A percentile compares a stretch with the other conserved stretches of the same genome.
These are phyloP conservation scores for Glomeris marginata DNA, from an alignment of 2,888 invertebrate genomes.

Conservation along the genomic window DNA sequence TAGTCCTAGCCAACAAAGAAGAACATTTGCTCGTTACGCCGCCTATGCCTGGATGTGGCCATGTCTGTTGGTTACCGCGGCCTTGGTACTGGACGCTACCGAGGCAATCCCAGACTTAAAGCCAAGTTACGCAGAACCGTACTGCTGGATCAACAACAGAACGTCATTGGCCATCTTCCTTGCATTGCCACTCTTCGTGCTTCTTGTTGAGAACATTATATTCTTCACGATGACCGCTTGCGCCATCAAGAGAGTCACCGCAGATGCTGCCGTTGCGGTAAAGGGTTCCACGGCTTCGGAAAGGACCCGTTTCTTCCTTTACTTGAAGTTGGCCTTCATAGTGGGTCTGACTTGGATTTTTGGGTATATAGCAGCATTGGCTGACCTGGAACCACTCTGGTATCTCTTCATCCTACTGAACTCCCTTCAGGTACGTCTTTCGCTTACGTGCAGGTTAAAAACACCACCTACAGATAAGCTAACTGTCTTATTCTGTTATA, in stretches of 20 bases:
- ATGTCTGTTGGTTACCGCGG: constrained; percentile 22
- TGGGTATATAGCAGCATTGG: constrained; percentile 30
- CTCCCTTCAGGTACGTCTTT: constrained; percentile 30
- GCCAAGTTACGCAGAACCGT: constrained; percentile 13
- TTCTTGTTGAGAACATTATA: constrained; percentile 29
- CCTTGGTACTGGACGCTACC: constrained; percentile 18
- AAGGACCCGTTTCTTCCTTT: constrained; percentile 1
- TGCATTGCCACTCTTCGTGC: constrained; percentile 27
- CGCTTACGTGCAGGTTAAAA: constrained; percentile 1
- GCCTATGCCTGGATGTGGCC: constrained; percentile 32
- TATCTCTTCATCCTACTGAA: constrained; percentile 34
- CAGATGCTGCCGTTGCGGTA: background rate
- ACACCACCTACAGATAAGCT: too few relatives aligned
- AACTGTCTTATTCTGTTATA: too few relatives aligned
- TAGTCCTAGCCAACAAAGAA: background rate
- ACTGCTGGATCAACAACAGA: constrained; percentile 32
- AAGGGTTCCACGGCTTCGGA: background rate
- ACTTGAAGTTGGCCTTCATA: constrained; percentile 21
- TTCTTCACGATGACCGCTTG: constrained; percentile 28
- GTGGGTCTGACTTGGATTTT: constrained; percentile 36
- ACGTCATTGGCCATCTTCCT: constrained; percentile 30
- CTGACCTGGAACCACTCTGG: constrained; percentile 27
- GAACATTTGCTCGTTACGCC: constrained; percentile 20
- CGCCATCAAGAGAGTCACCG: constrained; percentile 20
- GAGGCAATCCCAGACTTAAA: constrained; percentile 14